Conservation (phyloP, 2,113 vertebrate genomes). For the Cyphomyrus plagiostoma region DNA sequence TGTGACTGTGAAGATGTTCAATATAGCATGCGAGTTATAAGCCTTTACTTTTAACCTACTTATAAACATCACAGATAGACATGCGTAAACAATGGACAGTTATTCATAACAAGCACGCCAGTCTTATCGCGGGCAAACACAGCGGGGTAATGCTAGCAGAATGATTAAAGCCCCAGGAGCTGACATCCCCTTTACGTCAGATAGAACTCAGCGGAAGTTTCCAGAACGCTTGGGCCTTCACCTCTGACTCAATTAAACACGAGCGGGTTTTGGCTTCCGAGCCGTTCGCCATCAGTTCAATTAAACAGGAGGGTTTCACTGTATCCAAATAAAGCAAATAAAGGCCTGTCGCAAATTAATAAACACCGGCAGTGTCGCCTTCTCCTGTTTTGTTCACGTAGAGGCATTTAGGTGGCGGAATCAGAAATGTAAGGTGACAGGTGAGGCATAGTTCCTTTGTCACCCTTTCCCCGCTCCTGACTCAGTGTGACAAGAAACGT, state of each 20-base stretch:
- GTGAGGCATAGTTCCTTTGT: neutral
- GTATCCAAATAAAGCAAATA: neutral
- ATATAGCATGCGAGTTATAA: neutral
- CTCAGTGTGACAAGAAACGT: neutral
- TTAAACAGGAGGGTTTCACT: neutral
- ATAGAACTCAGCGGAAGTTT: neutral
- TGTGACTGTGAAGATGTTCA: neutral
- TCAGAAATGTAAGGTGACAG: neutral
- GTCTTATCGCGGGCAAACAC: neutral
- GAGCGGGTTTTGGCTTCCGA: neutral
- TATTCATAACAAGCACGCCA: neutral
- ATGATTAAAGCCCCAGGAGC: neutral
- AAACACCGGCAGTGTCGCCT: neutral
- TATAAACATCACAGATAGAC: neutral
- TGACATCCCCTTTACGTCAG: neutral
- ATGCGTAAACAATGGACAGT: neutral
- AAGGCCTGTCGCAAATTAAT: neutral
- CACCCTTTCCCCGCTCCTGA: neutral
- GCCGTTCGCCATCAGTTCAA: neutral
- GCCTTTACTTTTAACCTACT: slow-evolving; percentile 1
- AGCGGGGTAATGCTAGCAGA: neutral
- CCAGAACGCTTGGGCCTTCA: neutral
- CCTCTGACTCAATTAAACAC: neutral
- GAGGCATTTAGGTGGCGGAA: neutral
- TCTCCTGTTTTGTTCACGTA: neutral